Evolutionary conservation across 2,888 invertebrate species (phyloP).

Genomic region (Xanthorhoe designata): DNA sequence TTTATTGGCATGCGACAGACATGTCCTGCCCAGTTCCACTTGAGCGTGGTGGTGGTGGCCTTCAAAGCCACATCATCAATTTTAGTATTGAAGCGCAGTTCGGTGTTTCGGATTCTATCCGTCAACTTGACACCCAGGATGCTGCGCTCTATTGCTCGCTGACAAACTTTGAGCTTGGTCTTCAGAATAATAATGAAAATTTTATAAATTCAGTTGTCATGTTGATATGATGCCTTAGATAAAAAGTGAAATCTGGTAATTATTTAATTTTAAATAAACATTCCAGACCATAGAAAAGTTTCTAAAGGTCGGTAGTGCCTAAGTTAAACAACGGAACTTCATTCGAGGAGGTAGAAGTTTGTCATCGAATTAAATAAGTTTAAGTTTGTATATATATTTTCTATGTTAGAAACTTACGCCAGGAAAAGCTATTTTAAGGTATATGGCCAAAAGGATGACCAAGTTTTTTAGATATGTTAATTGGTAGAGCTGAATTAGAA

Average conservation of each 20-base stretch:
- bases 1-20: too few species aligned
- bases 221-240: not conserved
- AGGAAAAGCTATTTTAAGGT: slow-evolving; percentile 4
- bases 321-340: slow-evolving; percentile 8
- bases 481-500: slow-evolving; percentile 8
- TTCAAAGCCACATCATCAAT: too few species aligned
- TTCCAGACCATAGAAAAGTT: not conserved
- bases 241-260: not conserved
- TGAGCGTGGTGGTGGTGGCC: too few species aligned
- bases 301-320: not conserved
- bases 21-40: too few species aligned
- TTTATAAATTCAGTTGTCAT: not conserved
- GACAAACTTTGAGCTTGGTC: too few species aligned
- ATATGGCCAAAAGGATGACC: not conserved
- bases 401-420: not conserved
- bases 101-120: too few species aligned
- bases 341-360: not conserved
- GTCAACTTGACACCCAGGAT: too few species aligned
- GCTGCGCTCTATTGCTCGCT: too few species aligned
- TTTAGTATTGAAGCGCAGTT: too few species aligned
- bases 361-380: not conserved
- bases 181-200: not conserved
- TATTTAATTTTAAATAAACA: not conserved
- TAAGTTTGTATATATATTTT: not conserved
- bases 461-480: slow-evolving; percentile 5